A percentile compares a stretch with the other conserved stretches of the same genome.
phyloP scores from a whole-genome alignment of 2,113 vertebrate genomes.

The Saguinus midas region DNA sequence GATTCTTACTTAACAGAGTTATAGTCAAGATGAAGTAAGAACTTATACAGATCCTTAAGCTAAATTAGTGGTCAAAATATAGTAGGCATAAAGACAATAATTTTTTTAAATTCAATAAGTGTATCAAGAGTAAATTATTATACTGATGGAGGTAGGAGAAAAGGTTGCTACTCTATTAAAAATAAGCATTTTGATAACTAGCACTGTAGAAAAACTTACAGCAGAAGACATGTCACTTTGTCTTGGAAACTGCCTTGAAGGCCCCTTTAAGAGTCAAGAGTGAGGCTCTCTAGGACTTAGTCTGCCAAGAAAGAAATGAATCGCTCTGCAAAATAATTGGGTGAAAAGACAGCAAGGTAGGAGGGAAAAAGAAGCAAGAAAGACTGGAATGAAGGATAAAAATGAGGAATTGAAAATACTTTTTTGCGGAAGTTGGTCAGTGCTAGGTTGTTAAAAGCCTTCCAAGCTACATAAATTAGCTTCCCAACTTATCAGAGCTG shows the following conservation, averaged over 20 bases:
- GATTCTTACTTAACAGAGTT: neutral
- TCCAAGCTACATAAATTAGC: neutral
- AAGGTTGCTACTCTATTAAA: neutral
- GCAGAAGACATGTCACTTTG: neutral
- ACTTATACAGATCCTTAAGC: neutral
- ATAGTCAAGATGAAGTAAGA: neutral
- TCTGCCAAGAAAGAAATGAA: neutral
- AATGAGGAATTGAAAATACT: neutral
- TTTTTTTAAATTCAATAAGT: conserved; percentile 4
- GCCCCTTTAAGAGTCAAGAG: neutral
- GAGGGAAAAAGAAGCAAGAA: neutral
- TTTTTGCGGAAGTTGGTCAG: neutral
- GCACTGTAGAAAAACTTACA: neutral
- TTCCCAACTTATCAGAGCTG: neutral
- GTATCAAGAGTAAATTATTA: neutral
- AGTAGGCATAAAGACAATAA: neutral
- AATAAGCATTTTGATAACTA: neutral
- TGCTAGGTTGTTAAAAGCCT: neutral
- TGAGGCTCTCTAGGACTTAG: neutral
- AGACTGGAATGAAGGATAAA: neutral
- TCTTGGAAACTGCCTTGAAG: conserved; percentile 28
- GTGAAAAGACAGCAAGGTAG: neutral
- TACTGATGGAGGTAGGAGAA: neutral
- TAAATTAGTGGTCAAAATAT: neutral
- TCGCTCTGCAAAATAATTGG: neutral